Evolutionary conservation across 2,797 vertebrate species (phyloP), one percentile per base, ranked within the genome.

Genomic region (Petrocephalus schoutedeni): DNA sequence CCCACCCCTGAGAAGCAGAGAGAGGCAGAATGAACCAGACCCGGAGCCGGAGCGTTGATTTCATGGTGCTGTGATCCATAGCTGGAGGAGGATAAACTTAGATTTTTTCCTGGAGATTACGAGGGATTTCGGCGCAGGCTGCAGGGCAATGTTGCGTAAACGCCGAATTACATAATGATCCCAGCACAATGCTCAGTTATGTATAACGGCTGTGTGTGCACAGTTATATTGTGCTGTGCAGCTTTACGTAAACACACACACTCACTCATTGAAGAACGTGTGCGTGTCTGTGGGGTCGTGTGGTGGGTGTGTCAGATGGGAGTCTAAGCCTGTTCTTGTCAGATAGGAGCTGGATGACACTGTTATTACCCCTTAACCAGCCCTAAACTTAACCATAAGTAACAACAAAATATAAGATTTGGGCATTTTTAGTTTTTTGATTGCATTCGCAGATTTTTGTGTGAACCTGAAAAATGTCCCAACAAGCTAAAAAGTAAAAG

Each of bases 121-220:
- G 41, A 53, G 49, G 49, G 77, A 82, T 82, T 82, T 53, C 45
- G 8, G n/a, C 19, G 7, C 77, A 49, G 77, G 9, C 77, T 41
- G 77, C 49, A 82, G 77, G 77, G 77, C 74, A 82, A 82, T 10
- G 41, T 41, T 82, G 77, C 77, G 49, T 53, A 82, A 82, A 53
- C 21, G 77, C 45, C 0, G 45, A 45, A 16, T 82, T 82, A 82
- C 77, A 51, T 82, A 82, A 82, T 74, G 67, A 74, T 36, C 67
- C 67, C 0, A 45, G n/a, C 45, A 82, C 41, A 21, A 53, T 51
- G 41, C 67, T 82, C 9, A 53, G 77, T 51, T 82, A 82, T 82
- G 53, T 82, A 82, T 82, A 82, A 82, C 77, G 8, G 49, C 77
- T n/a, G 45, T 49, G 49, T 80, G 74, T 49, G 77, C 49, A 28